Base-by-base conservation (phyloP, 2,797 vertebrate species). In the Philypnodon macrostomus region DNA sequence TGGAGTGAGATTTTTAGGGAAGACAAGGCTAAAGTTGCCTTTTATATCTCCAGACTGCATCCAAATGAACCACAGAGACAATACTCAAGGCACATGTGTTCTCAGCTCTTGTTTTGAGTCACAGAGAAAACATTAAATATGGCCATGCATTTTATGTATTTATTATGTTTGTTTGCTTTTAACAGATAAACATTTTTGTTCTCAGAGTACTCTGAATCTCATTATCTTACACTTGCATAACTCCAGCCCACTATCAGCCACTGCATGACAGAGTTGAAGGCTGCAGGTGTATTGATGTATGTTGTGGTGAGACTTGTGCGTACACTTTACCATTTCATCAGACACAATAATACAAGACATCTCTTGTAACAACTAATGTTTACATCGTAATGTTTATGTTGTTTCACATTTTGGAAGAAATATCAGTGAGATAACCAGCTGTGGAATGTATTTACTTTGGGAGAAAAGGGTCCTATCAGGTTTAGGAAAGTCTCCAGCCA, bases 141-240 rank as follows among this genome's bases (percentile, higher is more conserved):
- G 60, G 26, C 33, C 54, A 54, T 55, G 35, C 55, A 52, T 53
- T 60, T 55, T 68, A 58, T 72, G 32, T 84, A 75, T 86, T 79
- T 80, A 67, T 87, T 63, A 57, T 34, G 14, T 53, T 63, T 58
- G 26, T 70, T 83, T 67, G 41, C 52, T 72, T 79, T 70, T 50
- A 65, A 67, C 60, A 61, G 47, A 54, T 53, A 58, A 53, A 47
- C 27, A 1, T 2, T 24, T 32, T 45, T 37, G 1, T 56, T 63
- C 30, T 54, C 69, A 67, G 66, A 73, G 73, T 61, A 58, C 60
- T 75, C 70, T 29, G 36, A 53, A 55, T 65, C 57, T 63, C 47
- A 45, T 71, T 52, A 47, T 54, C 44, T 67, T 65, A 51, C 71
- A 59, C 59, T 67, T 62, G 60, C 65, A 52, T 49, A 49, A 56